Evolutionary conservation across 2,113 vertebrate genomes (phyloP).

Genomic region (Petrocephalus microphthalmus): DNA sequence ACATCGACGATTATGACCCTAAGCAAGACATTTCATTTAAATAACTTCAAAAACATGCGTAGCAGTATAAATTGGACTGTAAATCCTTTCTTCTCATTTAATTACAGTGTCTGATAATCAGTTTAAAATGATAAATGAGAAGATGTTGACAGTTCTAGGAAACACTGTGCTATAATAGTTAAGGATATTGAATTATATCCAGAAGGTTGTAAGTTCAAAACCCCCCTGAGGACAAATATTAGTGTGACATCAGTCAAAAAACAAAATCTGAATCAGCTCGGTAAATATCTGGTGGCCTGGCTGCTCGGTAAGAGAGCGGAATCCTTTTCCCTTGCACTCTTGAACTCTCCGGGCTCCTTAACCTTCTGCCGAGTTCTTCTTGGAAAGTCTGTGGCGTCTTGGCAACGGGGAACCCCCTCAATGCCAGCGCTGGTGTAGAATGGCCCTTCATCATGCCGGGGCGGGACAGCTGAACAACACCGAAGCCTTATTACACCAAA

Average conservation of each 20-base stretch:
- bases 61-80: background rate
- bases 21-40: background rate
- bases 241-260: background rate
- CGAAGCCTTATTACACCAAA: background rate
- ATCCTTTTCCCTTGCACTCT: conserved; percentile 2
- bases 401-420: background rate
- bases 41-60: background rate
- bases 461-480: background rate
- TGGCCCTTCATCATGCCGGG: background rate
- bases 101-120: background rate
- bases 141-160: background rate
- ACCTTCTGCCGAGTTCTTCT: background rate
- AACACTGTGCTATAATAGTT: background rate
- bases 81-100: background rate
- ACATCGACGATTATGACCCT: background rate
- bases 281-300: background rate
- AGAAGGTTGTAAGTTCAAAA: background rate
- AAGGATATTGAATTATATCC: background rate
- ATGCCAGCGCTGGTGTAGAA: background rate
- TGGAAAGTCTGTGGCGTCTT: background rate
- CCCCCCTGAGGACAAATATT: background rate
- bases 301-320: no score
- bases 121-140: background rate
- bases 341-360: conserved; percentile 10
- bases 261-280: background rate